These are phyloP conservation scores for Drosophila burlai DNA, from an alignment of 1,140 invertebrate species.

Conservation along the genomic window DNA sequence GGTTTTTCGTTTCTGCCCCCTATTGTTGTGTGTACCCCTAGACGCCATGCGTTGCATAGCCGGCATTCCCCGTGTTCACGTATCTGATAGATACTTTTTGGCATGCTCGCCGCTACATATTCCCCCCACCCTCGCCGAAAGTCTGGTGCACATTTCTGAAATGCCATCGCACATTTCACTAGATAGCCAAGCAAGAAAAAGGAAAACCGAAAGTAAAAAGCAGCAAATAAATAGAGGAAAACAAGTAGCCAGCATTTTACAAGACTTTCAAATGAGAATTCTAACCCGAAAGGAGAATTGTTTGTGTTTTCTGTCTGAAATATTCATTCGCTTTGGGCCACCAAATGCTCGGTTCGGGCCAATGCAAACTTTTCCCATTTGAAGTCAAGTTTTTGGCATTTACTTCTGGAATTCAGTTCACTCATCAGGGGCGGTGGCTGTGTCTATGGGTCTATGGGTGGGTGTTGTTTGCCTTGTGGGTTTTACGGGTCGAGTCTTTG, in stretches of 20 bases:
- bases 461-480: constrained; percentile 24
- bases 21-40: background rate
- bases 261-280: constrained; percentile 53
- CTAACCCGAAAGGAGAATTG: constrained; percentile 53
- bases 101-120: constrained; percentile 42
- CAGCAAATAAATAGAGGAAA: constrained; percentile 6
- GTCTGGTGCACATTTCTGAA: constrained; percentile 69
- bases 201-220: constrained; percentile 13
- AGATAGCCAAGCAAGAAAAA: constrained; percentile 8
- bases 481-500: constrained; percentile 22
- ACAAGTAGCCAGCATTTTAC: constrained; percentile 37
- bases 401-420: constrained; percentile 48
- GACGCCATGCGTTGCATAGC: constrained; percentile 70
- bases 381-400: constrained; percentile 47
- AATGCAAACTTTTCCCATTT: constrained; percentile 54
- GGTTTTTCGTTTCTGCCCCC: background rate
- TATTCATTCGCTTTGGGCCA: constrained; percentile 46
- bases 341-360: constrained; percentile 24
- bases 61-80: constrained; percentile 65
- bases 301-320: constrained; percentile 37
- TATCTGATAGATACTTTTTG: constrained; percentile 68
- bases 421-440: background rate
- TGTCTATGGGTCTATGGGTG: background rate
- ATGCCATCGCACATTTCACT: constrained; percentile 73
- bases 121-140: constrained; percentile 3